phyloP scores from a whole-genome alignment of 1,140 invertebrate genomes.

The Ceratoteleas bidentatus region DNA sequence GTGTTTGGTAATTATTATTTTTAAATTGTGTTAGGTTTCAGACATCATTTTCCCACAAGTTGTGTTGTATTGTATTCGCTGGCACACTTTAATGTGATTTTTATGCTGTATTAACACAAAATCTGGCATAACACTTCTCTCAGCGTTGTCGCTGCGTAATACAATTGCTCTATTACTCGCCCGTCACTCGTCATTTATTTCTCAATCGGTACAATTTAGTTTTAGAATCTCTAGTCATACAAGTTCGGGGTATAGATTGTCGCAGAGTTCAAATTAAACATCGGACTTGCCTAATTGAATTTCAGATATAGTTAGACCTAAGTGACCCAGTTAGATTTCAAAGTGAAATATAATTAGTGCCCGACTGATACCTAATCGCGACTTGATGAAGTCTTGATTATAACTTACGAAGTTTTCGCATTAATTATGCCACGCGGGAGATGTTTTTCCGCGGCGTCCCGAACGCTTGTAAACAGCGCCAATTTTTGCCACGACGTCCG shows the following conservation, averaged over 20 bases:
- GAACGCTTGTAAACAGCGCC: neutral
- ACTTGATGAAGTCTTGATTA: constrained; percentile 24
- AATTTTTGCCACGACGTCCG: neutral
- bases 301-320: constrained; percentile 36
- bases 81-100: too few species aligned
- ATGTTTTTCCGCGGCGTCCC: neutral
- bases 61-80: too few species aligned
- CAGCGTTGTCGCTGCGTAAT: too few species aligned
- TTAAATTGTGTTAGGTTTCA: too few species aligned
- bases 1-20: too few species aligned
- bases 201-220: constrained; percentile 19
- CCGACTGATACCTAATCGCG: constrained; percentile 15
- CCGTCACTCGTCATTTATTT: neutral
- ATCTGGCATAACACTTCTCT: too few species aligned
- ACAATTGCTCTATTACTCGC: too few species aligned
- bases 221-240: constrained; percentile 7
- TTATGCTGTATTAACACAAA: too few species aligned
- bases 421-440: neutral
- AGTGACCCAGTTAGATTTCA: constrained; percentile 47
- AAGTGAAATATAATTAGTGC: constrained; percentile 43
- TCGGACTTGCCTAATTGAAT: constrained; percentile 42
- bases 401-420: neutral
- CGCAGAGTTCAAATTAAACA: constrained; percentile 42
- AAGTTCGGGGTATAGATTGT: constrained; percentile 26
- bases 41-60: too few species aligned